phyloP scores from a whole-genome alignment of 2,888 invertebrate genomes.

The Cheilosia soror region DNA sequence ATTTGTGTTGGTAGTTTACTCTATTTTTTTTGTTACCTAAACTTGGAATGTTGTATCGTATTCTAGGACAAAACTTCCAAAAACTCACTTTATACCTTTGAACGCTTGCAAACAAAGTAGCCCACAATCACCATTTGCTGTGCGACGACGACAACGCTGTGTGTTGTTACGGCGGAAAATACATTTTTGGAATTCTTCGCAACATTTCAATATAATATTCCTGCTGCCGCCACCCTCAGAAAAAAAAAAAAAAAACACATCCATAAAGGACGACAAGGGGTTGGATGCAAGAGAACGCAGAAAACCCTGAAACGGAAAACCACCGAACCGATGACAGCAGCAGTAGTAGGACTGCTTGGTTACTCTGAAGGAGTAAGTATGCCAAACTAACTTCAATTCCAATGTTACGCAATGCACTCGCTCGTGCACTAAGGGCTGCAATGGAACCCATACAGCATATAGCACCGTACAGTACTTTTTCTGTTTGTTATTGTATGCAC shows the following conservation, averaged over 20 bases:
- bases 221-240: conserved; percentile 53
- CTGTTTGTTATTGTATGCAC: conserved; percentile 33
- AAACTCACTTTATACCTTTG: conserved; percentile 74
- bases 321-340: conserved; percentile 61
- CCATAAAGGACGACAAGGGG: conserved; percentile 20
- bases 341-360: conserved; percentile 19
- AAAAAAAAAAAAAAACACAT: conserved; percentile 13
- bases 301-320: conserved; percentile 43
- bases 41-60: conserved; percentile 71
- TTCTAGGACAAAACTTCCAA: conserved; percentile 74
- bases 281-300: conserved; percentile 17
- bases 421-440: conserved; percentile 56
- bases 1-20: conserved; percentile 16
- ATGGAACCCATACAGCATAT: conserved; percentile 36
- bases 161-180: conserved; percentile 68
- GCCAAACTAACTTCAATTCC: conserved; percentile 67
- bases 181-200: conserved; percentile 75
- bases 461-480: conserved; percentile 18
- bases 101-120: conserved; percentile 73
- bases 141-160: not conserved
- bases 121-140: conserved; percentile 45
- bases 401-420: conserved; percentile 74
- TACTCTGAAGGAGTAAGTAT: conserved; percentile 53
- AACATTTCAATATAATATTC: conserved; percentile 75
- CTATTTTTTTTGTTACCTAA: conserved; percentile 20